Evolutionary conservation across 1,140 invertebrate species (phyloP), one percentile per base, ranked within the genome.

Genomic region (Neomicropteryx cornuta): DNA sequence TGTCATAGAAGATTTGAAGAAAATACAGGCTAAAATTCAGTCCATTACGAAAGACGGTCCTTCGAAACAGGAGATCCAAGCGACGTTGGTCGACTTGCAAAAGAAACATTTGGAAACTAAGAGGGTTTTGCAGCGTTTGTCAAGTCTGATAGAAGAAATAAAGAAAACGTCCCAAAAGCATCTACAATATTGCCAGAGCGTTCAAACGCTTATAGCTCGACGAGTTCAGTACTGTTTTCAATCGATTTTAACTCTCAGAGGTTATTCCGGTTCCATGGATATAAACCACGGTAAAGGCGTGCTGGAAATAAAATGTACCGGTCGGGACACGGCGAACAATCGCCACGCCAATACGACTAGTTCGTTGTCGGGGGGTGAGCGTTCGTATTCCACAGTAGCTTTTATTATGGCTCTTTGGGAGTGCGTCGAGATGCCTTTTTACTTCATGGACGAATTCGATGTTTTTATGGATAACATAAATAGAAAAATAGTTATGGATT

Each of bases 381-480:
- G 90, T 28, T 96, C 93, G 3, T 98, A 87, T 64, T 82, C 90
- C 1, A 97, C 92, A 0, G 83, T 97, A 5, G 87, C 89, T 13
- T 92, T 98, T 53, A 79, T 99, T 39, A 76, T 97, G 50, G 76
- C 94, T 3, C 67, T 99, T 10, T 98, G 95, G 95, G 81, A 89
- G 28, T 82, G 80, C 35, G 83, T 89, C 49, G 77, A 85, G 43
- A 76, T 88, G 40, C 95, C 95, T 0, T 97, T 98, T 60, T 85
- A 90, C 56, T 92, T 96, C 55, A 69, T 98, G 29, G 95, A 98
- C 59, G 95, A 99, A 70, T 97, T 97, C 62, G 95, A 98, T 60
- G 93, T 98, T 0, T 99, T 93, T 58, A 97, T 98, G 86, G 83
- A 87, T 56, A 76, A 81, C 53, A 64, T 83, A 4, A 85, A 85